Evolutionary conservation across 2,797 vertebrate species (phyloP), one percentile per base, ranked within the genome.

Genomic region (Halcyon leucocephala): DNA sequence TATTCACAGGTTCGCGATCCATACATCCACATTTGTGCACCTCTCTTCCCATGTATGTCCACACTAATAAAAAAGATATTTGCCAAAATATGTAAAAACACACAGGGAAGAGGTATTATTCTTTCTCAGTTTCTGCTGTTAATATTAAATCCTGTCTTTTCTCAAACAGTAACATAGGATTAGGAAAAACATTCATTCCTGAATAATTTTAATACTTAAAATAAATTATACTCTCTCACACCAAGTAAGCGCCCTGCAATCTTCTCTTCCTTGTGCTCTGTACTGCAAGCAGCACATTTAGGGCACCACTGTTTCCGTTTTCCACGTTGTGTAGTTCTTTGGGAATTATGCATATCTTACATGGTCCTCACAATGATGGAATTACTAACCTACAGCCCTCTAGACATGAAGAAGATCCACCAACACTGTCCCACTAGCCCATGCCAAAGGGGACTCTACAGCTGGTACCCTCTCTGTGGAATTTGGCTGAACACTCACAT

Each of bases 381-480:
- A 69, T 82, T 65, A 64, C 26, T 37, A 57, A 65, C 31, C 28
- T 28, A 7, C 5, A 35, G 31, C 29, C 7, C 51, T 33, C 35
- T 39, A 51, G 29, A 78, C 5, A 5, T 6, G 17, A 89, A 37
- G 20, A 18, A 57, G 37, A 51, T 52, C 33, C 42, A 39, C 0
- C 1, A 52, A 49, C 29, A 10, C 20, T 10, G 9, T 7, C 0
- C 0, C 24, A 48, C 21, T 14, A 55, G 6, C 39, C 61, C 0
- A 0, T 8, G 7, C 11, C 33, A 66, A 29, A 72, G 9, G 2
- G 24, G 14, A 37, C 41, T 22, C 35, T 13, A 61, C 10, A 51
- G 29, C 12, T 49, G 22, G 8, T 37, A 16, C 5, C 18, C 29
- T 44, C 25, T 58, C 64, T 25, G 51, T 92, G 83, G 76, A 82